Base-by-base conservation (phyloP, 2,888 invertebrate genomes). In the Ectemnius lituratus region DNA sequence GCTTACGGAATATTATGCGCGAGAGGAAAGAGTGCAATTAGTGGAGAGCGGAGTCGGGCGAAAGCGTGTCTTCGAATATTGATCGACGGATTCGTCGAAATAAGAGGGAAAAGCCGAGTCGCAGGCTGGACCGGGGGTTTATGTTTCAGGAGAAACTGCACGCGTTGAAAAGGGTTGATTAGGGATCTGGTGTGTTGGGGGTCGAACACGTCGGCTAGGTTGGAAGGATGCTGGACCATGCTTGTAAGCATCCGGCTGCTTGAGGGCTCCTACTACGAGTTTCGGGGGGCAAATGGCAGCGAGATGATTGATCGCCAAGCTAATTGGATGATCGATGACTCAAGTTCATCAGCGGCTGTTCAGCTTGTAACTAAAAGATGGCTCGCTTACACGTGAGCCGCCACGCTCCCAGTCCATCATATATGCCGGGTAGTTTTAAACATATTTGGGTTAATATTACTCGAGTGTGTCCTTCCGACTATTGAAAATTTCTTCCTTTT, bases 261-360 rank as follows among this genome's bases (percentile, higher is more conserved):
- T 74, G 76, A 79, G 78, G 76, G 79, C 78, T 70, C 66, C 74
- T 62, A 67, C 75, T 77, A 81, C 80, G 23, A 23, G 85, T 84
- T 84, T 81, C 23, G 23, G 23, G 84, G 88, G 91, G 91, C 90
- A 91, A 91, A 91, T 92, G 92, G 91, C 92, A 91, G 91, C 89
- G 76, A 92, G 92, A 94, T 95, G 95, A 95, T 95, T 94, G 95
- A 95, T 95, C 94, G 92, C 89, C 86, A 86, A 83, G 91, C 93
- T 95, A 95, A 95, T 95, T 95, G 95, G 93, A 93, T 95, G 95
- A 95, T 95, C 93, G 95, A 95, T 95, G 94, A 92, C 91, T 88
- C 88, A 85, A 88, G 86, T 87, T 88, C 85, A 86, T 88, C 87
- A 86, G 86, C 83, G 84, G 83, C 83, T 80, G 84, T 82, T 80